Conservation (phyloP, 2,113 vertebrate species). For the Atractosteus spatula region DNA sequence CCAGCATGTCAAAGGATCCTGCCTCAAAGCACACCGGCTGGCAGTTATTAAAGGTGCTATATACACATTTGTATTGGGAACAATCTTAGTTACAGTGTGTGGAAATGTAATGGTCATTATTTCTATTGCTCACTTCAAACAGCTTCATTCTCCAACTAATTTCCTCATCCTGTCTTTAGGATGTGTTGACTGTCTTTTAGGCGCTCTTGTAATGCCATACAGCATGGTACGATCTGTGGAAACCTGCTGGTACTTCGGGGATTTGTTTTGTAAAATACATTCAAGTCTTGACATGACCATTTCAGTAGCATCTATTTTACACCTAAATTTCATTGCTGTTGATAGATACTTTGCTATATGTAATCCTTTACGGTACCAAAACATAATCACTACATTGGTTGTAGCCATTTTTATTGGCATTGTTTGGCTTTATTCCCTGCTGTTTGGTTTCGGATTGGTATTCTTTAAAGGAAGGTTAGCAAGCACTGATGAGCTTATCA, state of each 20-base stretch:
- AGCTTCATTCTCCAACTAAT: neutral
- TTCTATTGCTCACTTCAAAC: slow-evolving; percentile 16
- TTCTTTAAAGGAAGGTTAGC: neutral
- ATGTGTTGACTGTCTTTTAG: slow-evolving; percentile 6
- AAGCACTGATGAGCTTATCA: slow-evolving; percentile 3
- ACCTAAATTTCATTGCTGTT: slow-evolving; percentile 15
- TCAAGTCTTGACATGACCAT: slow-evolving; percentile 13
- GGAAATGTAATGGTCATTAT: neutral
- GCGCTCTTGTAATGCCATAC: slow-evolving; percentile 1
- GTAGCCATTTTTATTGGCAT: neutral
- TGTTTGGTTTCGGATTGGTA: slow-evolving; percentile 15
- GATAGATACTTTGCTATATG: slow-evolving; percentile 12
- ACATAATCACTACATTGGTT: slow-evolving; percentile 3
- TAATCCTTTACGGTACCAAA: slow-evolving; percentile 9
- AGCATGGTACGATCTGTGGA: neutral
- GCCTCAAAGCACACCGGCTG: slow-evolving; percentile 22
- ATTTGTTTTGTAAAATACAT: neutral
- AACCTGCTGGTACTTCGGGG: slow-evolving; percentile 17
- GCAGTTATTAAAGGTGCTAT: slow-evolving; percentile 13
- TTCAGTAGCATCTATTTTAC: slow-evolving; percentile 15
- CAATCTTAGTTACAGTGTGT: slow-evolving; percentile 42
- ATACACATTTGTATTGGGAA: slow-evolving; percentile 36
- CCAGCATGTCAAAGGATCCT: slow-evolving; percentile 41
- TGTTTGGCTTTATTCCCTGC: neutral
- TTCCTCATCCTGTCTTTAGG: slow-evolving; percentile 6